A percentile compares a stretch with the other conserved stretches of the same genome.
Conservation (phyloP, 2,797 vertebrate species). For the Sandelia bainsii region DNA sequence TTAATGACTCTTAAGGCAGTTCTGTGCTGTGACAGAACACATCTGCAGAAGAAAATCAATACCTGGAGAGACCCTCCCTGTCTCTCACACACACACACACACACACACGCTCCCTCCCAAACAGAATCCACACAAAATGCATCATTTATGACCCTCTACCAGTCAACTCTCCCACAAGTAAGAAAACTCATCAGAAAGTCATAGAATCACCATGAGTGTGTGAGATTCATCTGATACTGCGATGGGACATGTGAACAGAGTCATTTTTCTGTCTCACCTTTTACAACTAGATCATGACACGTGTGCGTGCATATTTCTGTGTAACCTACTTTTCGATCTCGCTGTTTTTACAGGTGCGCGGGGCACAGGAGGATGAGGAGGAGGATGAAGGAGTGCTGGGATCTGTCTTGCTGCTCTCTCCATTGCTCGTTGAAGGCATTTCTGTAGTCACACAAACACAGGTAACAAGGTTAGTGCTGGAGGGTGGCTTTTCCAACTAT, state of each 20-base stretch:
- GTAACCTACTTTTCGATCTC: constrained; percentile 97
- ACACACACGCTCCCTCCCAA: not conserved
- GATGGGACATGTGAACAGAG: not conserved
- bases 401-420: constrained; percentile 96
- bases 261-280: constrained; percentile 17
- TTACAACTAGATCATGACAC: not conserved
- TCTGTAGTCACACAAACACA: constrained; percentile 79
- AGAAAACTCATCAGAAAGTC: constrained; percentile 66
- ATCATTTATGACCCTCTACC: constrained; percentile 73
- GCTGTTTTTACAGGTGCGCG: constrained; percentile 90
- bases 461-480: not conserved
- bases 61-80: constrained; percentile 55
- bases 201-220: constrained; percentile 16
- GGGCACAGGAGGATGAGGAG: constrained; percentile 90
- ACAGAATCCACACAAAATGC: constrained; percentile 64
- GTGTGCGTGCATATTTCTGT: not conserved
- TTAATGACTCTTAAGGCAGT: constrained; percentile 65
- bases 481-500: not conserved
- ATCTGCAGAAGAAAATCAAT: constrained; percentile 71
- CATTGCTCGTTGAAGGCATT: constrained; percentile 99
- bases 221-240: not conserved
- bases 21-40: constrained; percentile 51
- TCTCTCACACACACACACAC: constrained; percentile 17
- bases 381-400: constrained; percentile 89
- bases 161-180: constrained; percentile 43